Evolutionary conservation across 2,113 vertebrate genomes (phyloP), one percentile per base, ranked within the genome.

Genomic region (Trochalopteron elliotii): DNA sequence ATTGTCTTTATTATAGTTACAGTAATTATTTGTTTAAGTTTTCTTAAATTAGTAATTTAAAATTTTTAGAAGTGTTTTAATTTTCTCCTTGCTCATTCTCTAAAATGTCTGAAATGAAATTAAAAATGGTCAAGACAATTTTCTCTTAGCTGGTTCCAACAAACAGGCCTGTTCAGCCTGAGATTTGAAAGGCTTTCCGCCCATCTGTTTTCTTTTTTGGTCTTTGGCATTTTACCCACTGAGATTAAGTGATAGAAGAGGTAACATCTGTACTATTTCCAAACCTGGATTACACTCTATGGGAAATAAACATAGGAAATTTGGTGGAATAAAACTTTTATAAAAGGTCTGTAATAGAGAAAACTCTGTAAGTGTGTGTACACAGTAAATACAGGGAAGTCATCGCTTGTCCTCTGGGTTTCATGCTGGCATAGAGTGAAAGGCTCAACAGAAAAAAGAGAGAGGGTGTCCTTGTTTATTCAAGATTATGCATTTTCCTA

Each of bases 131-230:
- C 35, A 78, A 68, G 53, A 42, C 49, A 64, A 24, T 60, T 88
- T 89, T 89, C 49, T 94, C 30, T 90, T 65, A 87, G 61, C 52
- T 71, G 8, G 28, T 93, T 95, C 86, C 90, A 95, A 49, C 25
- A 90, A 94, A 71, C 28, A 90, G 61, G 52, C 60, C 79, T 89
- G 69, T 90, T 87, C 74, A 75, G 47, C n/a, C 79, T 70, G 86
- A 90, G 76, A 94, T 94, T 89, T 95, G 65, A 97, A 91, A 92
- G 56, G 87, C 74, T 94, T 95, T 89, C 89, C 0, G 0, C 44
- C 87, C 94, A 94, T 94, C 96, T 96, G 90, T 85, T 91, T 95
- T 85, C 90, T 79, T 94, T 91, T 89, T 56, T 40, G 49, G 65
- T 87, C 84, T 76, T 79, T 95, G 93, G 78, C 24, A 1, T 71